Conservation (phyloP, 2,888 invertebrate genomes). For the Corbicula japonica region DNA sequence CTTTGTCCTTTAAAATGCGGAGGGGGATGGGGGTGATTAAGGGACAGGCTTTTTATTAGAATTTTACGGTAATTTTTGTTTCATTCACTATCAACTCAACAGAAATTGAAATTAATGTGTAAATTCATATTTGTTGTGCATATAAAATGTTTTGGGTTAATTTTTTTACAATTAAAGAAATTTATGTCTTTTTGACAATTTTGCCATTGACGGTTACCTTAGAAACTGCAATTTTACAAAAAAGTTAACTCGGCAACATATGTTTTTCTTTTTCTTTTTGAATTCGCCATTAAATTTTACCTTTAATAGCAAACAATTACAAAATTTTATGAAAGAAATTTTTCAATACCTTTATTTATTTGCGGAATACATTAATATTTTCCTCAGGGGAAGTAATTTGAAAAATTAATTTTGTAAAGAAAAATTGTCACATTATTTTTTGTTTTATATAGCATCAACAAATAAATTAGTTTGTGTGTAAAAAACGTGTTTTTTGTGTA, state of each 20-base stretch:
- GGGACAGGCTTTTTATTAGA: no score
- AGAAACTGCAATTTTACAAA: conserved; percentile 8
- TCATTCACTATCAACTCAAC: no score
- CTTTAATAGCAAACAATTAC: conserved; percentile 1
- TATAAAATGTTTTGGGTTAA: no score
- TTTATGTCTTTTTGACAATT: no score
- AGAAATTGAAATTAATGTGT: no score
- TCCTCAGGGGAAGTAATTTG: conserved; percentile 4
- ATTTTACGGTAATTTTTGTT: no score
- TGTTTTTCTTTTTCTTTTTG: no score
- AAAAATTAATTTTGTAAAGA: conserved; percentile 5
- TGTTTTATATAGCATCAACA: conserved; percentile 11
- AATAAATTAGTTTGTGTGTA: conserved; percentile 6
- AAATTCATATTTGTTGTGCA: no score
- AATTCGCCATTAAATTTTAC: conserved; percentile 12
- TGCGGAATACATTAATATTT: conserved; percentile 1
- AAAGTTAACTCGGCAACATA: conserved; percentile 7
- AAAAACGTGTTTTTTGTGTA: conserved; percentile 13
- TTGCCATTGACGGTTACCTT: conserved; percentile 13
- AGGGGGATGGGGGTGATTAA: no score
- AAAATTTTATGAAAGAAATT: not conserved
- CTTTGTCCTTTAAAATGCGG: no score
- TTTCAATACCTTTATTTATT: conserved; percentile 7
- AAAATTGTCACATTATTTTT: conserved; percentile 8
- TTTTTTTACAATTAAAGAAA: conserved; percentile 2